Percentiles rank a stretch among this genome's conserved stretches.
These are phyloP conservation scores for Pammene fasciana DNA, from an alignment of 2,888 invertebrate species.

Conservation along the genomic window DNA sequence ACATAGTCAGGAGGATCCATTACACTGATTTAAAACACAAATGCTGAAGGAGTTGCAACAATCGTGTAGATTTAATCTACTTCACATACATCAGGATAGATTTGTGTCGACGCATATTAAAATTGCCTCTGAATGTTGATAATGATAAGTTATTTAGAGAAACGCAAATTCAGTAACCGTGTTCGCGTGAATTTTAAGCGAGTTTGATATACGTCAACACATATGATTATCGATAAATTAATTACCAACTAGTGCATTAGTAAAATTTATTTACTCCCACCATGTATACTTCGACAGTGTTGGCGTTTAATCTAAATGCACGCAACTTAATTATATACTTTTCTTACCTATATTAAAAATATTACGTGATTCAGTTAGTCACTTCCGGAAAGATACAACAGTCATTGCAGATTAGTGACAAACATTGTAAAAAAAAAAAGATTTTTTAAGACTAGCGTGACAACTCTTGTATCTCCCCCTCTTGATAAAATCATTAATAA, in stretches of 20 bases:
- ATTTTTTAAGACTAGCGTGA: constrained; percentile 39
- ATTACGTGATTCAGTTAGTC: constrained; percentile 41
- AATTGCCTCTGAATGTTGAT: background rate
- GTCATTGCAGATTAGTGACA: constrained; percentile 39
- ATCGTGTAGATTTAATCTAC: constrained; percentile 78
- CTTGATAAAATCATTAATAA: constrained; percentile 41
- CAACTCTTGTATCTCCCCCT: constrained; percentile 45
- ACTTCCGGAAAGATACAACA: constrained; percentile 46
- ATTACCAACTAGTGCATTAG: constrained; percentile 41
- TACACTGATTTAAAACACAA: constrained; percentile 53
- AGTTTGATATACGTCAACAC: constrained; percentile 5
- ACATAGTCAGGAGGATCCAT: constrained; percentile 61
- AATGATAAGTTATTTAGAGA: background rate
- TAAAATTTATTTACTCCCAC: constrained; percentile 37
- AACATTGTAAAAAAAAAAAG: constrained; percentile 26
- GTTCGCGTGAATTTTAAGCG: background rate
- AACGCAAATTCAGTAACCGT: background rate
- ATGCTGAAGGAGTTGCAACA: constrained; percentile 53
- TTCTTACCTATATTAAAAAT: constrained; percentile 37
- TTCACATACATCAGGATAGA: constrained; percentile 44
- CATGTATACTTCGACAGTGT: constrained; percentile 21
- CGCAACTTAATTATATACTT: constrained; percentile 38
- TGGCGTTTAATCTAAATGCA: constrained; percentile 38
- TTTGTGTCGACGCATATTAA: constrained; percentile 14
- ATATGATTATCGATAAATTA: constrained; percentile 40